Evolutionary conservation across 53 echinoderm and acorn worm species (phyloP).

Genomic region (Arbacia lixula): DNA sequence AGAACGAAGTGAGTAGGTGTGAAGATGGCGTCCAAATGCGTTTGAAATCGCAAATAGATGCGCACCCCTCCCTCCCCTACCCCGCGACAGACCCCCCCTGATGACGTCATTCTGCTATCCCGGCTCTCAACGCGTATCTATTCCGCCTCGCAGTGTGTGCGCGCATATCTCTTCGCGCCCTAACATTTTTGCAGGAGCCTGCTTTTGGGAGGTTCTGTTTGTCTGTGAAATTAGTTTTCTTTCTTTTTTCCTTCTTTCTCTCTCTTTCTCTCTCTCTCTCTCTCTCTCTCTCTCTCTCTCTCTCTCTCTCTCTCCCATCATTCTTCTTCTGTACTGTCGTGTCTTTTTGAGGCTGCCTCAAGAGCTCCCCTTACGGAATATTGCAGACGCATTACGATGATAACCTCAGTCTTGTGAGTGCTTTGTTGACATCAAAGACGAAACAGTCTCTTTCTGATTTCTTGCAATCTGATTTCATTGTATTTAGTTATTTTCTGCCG

Average conservation of each 20-base stretch:
- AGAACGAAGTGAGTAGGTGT: too few species aligned
- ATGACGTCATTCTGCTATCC: conserved; percentile 32
- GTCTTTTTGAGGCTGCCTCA: too few species aligned
- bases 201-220: conserved; percentile 35
- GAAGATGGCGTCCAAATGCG: too few species aligned
- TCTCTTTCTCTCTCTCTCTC: background rate
- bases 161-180: background rate
- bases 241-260: background rate
- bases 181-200: conserved; percentile 9
- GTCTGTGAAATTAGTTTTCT: conserved; percentile 47
- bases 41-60: conserved; percentile 29
- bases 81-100: background rate
- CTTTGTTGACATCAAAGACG: too few species aligned
- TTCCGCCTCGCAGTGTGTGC: background rate
- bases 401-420: background rate
- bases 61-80: too few species aligned
- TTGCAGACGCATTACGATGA: conserved; percentile 8
- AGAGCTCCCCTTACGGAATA: background rate
- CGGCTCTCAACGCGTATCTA: conserved; percentile 8
- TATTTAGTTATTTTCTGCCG: too few species aligned
- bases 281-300: background rate
- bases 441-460: too few species aligned
- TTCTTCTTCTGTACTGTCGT: too few species aligned
- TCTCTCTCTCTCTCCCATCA: background rate
- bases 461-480: too few species aligned